Evolutionary conservation across 1,140 invertebrate genomes (phyloP), one percentile per base, ranked within the genome.

Genomic region (Thaumatotibia leucotreta): DNA sequence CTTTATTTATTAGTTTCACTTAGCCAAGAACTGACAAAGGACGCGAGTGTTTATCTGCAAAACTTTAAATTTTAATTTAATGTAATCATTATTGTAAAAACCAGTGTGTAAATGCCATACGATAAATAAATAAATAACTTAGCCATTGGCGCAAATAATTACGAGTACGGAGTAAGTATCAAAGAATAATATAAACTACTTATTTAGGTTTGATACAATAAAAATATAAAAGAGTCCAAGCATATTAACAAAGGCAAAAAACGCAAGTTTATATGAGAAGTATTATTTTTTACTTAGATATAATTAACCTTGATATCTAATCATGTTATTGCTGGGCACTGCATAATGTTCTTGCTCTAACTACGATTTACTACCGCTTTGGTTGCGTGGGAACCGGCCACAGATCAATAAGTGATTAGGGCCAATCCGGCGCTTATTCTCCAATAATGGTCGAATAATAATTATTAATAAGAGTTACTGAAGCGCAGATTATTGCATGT

Each of bases 401-500:
- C 17, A 27, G 52, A 58, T 58, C 52, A 58, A 58, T 58, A 58
- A 58, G 52, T 58, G 24, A 58, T 58, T 58, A 58, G 14, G 52
- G 52, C 23, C 52, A 58, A 58, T 58, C 52, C 52, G 52, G 52
- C 52, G 52, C 24, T 58, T 58, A 58, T 58, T 58, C 52, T 58
- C 23, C 27, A 24, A 58, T 58, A 58, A 58, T 58, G 52, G 52
- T 4, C 52, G 52, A 58, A 58, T 58, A 58, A 14, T 58, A 14
- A 31, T 58, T 58, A 58, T 29, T 58, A 58, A 58, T 58, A 58
- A 58, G 52, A 58, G 52, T 58, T 58, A 58, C 52, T 58, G 52
- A 58, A 58, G 52, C 52, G 14, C 4, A 24, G 11, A 58, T 58
- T 58, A 58, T 58, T 58, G 24, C 52, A 27, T 45, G 39, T 20